Evolutionary conservation across 1,140 invertebrate species (phyloP).

Genomic region (Arion vulgaris): DNA sequence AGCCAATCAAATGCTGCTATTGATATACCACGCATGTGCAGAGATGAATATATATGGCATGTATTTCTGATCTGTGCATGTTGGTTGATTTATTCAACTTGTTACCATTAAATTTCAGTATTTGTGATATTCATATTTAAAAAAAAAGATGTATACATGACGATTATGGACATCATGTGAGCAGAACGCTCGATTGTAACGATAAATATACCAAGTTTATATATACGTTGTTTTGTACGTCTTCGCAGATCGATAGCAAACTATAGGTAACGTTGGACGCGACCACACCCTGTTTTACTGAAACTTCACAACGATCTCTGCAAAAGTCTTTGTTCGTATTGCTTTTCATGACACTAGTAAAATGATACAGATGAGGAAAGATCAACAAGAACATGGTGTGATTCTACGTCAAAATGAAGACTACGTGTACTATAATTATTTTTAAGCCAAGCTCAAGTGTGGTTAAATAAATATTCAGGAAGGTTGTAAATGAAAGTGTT

Average conservation of each 20-base stretch:
- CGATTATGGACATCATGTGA: background rate
- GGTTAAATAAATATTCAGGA: background rate
- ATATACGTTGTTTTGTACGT: too few species aligned
- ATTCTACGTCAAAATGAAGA: background rate
- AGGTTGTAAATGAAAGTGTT: too few species aligned
- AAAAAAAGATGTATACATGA: background rate
- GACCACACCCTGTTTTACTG: too few species aligned
- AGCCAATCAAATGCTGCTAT: background rate
- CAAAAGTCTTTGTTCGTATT: too few species aligned
- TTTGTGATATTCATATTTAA: background rate
- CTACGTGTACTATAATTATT: background rate
- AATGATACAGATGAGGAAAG: too few species aligned
- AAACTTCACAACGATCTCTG: too few species aligned
- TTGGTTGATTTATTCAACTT: background rate
- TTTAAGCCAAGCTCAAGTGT: background rate
- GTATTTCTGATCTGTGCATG: background rate
- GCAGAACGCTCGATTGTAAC: too few species aligned
- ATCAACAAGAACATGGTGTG: too few species aligned
- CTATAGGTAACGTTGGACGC: too few species aligned
- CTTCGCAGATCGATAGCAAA: too few species aligned
- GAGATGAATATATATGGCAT: background rate
- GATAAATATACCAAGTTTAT: too few species aligned
- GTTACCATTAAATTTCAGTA: background rate
- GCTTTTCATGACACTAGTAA: too few species aligned
- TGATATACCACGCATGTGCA: background rate